phyloP scores from a whole-genome alignment of 2,888 invertebrate genomes.

The Melinaea menophilus region DNA sequence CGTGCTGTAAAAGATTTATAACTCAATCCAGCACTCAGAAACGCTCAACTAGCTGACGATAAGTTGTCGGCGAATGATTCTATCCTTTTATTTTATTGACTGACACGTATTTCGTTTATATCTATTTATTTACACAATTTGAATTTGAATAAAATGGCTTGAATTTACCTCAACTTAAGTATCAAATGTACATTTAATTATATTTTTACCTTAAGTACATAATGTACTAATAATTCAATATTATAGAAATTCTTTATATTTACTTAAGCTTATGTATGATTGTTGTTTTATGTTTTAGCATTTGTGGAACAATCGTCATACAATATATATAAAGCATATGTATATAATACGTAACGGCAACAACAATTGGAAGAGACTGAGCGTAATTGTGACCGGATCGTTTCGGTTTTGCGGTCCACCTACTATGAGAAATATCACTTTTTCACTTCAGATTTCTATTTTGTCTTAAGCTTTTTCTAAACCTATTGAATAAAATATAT shows the following conservation, averaged over 20 bases:
- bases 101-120: too few relatives aligned
- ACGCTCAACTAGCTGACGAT: slow-evolving; percentile 74
- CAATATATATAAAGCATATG: not conserved
- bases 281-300: too few relatives aligned
- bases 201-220: too few relatives aligned
- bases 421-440: slow-evolving; percentile 22
- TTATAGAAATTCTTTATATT: too few relatives aligned
- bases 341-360: not conserved
- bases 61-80: slow-evolving; percentile 69
- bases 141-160: too few relatives aligned
- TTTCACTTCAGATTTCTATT: slow-evolving; percentile 7
- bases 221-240: too few relatives aligned
- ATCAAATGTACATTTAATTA: too few relatives aligned
- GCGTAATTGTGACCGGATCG: slow-evolving; percentile 8
- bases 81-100: slow-evolving; percentile 47
- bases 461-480: not conserved
- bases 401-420: slow-evolving; percentile 16
- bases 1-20: slow-evolving; percentile 71
- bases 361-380: slow-evolving; percentile 1
- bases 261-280: too few relatives aligned
- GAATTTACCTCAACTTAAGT: too few relatives aligned
- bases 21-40: slow-evolving; percentile 75
- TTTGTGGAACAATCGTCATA: not conserved
- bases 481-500: not conserved
- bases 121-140: not conserved